Base-by-base conservation (phyloP, 2,888 invertebrate genomes). In the Eupithecia centaureata region DNA sequence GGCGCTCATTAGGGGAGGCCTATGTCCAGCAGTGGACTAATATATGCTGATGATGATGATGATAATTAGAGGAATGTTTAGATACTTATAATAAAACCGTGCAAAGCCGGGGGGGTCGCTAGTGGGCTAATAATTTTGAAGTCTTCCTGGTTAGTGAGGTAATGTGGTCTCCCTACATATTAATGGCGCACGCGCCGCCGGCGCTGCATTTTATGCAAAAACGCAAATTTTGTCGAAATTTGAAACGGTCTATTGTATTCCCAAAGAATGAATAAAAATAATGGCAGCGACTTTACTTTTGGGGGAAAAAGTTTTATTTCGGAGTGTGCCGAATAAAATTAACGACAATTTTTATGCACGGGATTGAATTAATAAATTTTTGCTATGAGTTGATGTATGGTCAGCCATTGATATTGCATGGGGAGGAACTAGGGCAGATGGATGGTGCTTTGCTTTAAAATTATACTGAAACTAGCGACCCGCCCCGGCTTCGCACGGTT, bases 181-280 rank as follows among this genome's bases (percentile, higher is more conserved):
- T 87, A 90, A 89, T 88, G 87, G 78, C 86, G 89, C 92, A 90
- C 91, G 92, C 92, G 92, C 86, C 88, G 85, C 78, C 78, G 28
- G 12, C 74, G 82, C 77, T 77, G 79, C 85, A 85, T 92, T 92
- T 92, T 92, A 93, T 93, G 93, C 92, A 92, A 92, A 93, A 93
- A 92, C 92, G 92, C 92, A 92, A 93, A 92, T 92, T 93, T 91
- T 86, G 86, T 86, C 85, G 93, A 92, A 92, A 92, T 93, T 93
- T 92, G 93, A 93, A 93, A 92, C 93, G 93, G 81, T 87, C 86
- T 81, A 88, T 93, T 93, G 92, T 89, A 75, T 84, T 80, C 76
- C 78, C 77, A 80, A 81, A 76, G 85, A 83, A 87, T 87, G 91
- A 83, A 90, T 90, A 91, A 92, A 92, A 92, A 92, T 92, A 91